These are phyloP conservation scores for Phrynocephalus versicolor DNA, from an alignment of 2,113 vertebrate species.

Conservation along the genomic window DNA sequence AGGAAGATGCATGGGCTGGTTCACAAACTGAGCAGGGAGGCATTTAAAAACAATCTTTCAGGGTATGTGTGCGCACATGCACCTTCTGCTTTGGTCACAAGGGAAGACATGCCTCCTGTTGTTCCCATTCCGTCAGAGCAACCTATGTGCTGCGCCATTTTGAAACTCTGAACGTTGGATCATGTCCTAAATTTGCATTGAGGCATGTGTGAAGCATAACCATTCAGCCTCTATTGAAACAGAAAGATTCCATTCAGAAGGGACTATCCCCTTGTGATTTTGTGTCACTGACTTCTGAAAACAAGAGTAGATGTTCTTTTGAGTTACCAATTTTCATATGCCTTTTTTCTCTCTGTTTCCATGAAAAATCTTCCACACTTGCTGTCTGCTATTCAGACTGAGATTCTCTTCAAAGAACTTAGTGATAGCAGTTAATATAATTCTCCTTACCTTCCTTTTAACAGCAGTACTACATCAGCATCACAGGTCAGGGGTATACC, in stretches of 20 bases:
- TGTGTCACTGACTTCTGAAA: constrained; percentile 23
- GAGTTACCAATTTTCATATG: background rate
- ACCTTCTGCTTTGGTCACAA: no score
- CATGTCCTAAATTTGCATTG: constrained; percentile 2
- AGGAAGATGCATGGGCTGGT: background rate
- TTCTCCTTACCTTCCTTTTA: background rate
- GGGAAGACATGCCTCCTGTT: background rate
- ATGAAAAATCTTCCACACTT: constrained; percentile 16
- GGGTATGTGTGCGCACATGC: no score
- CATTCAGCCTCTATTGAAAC: background rate
- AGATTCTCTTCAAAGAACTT: background rate
- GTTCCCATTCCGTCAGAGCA: background rate
- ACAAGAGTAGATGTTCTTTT: background rate
- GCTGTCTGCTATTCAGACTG: background rate
- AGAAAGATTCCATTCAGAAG: background rate
- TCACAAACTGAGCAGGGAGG: no score
- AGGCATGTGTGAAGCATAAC: background rate
- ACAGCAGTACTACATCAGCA: background rate
- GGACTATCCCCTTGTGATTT: constrained; percentile 13
- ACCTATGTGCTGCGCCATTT: background rate
- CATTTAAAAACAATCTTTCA: no score
- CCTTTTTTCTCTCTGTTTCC: background rate
- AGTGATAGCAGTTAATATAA: background rate
- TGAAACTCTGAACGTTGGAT: background rate
- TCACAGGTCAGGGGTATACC: background rate